Evolutionary conservation across 2,113 vertebrate species (phyloP), one percentile per base, ranked within the genome.

Genomic region (Neolamprologus ventralis): DNA sequence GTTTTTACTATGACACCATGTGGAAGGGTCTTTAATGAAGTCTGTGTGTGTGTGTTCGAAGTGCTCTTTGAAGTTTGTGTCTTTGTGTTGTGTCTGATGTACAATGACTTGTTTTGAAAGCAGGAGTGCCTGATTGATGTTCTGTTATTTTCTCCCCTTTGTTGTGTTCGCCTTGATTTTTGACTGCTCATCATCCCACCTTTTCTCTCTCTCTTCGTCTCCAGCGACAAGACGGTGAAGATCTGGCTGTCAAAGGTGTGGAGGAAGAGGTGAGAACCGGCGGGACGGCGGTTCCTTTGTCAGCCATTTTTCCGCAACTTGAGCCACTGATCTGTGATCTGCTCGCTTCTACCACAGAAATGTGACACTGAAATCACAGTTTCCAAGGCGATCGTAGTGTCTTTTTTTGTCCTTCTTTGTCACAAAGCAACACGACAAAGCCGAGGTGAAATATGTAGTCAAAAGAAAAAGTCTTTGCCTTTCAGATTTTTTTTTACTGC

Each of bases 141-240:
- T 83, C 26, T 82, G 80, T 89, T 90, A 81, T 86, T 86, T 84
- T 60, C 81, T 81, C 26, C 9, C 26, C 26, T 90, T 82, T 89
- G 71, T 86, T 84, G 40, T 80, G 35, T 84, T 84, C 33, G 58
- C n/a, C 49, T 87, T 51, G 40, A 51, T 68, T 85, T 83, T 68
- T 78, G 23, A 87, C 82, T 83, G 45, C 80, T 86, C 84, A 42
- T 68, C 58, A 28, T 45, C 49, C 53, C 71, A 31, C 55, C 33
- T 79, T 14, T 26, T 93, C 83, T 86, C 37, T 82, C 63, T 90
- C 7, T 93, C 47, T 73, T 7, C 80, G 60, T 91, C 88, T 93
- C 47, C 87, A 99, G 98, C 3, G 98, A 99, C 97, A 96, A 97
- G 96, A 98, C 97, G 6, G 98, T 99, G 96, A 99, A 99, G 97